A percentile compares a stretch with the other conserved stretches of the same genome.
Evolutionary conservation across 2,797 vertebrate genomes (phyloP).

Genomic region (Brachyrhaphis roseni): DNA sequence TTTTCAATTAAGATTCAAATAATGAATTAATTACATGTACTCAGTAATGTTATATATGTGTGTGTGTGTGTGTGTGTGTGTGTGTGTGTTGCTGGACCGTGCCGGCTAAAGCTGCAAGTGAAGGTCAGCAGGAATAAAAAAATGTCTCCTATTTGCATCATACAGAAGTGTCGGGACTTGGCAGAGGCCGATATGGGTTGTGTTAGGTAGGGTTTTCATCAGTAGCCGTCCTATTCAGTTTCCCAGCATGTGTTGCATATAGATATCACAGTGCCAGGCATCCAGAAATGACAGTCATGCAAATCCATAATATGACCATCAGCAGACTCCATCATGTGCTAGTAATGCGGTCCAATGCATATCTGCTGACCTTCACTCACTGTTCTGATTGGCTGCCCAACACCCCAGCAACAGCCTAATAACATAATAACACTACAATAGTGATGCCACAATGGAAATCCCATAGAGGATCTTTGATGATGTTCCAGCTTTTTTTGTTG

Average conservation of each 20-base stretch:
- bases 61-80: no score
- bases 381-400: not conserved
- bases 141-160: not conserved
- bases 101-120: not conserved
- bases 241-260: not conserved
- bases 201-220: not conserved
- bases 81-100: not conserved
- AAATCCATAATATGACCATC: not conserved
- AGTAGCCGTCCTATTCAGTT: not conserved
- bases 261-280: not conserved
- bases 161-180: not conserved
- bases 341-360: not conserved
- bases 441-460: not conserved
- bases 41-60: no score
- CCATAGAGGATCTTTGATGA: not conserved
- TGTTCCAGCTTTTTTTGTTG: not conserved
- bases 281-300: not conserved
- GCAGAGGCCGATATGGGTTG: not conserved
- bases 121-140: not conserved
- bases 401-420: not conserved
- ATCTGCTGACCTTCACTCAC: not conserved
- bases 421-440: not conserved
- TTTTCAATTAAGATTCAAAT: no score
- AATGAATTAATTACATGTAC: no score
- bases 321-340: not conserved